These are phyloP conservation scores for Murina feae DNA, from an alignment of 2,113 vertebrate genomes.

Conservation along the genomic window DNA sequence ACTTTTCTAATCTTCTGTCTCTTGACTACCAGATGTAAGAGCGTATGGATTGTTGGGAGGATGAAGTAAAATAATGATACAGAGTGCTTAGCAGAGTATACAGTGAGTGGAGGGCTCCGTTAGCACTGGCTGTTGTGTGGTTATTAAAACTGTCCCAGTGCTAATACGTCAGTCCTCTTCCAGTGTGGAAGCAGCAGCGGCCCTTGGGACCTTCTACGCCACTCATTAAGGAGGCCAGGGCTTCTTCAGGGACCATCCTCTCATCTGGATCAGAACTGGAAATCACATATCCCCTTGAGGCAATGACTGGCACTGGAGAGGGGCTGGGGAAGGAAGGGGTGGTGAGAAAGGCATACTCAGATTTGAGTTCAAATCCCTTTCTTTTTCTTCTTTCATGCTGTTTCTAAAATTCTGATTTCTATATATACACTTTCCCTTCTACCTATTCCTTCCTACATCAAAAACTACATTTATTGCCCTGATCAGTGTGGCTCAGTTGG, in stretches of 20 bases:
- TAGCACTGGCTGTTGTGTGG: not conserved
- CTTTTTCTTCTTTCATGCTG: not conserved
- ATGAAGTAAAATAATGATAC: not conserved
- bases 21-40: not conserved
- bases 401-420: slow-evolving; percentile 9
- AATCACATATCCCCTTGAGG: not conserved
- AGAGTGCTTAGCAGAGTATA: not conserved
- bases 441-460: not conserved
- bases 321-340: not conserved
- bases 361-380: not conserved
- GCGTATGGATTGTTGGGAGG: not conserved
- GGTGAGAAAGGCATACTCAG: not conserved
- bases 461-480: not conserved
- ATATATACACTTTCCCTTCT: not conserved
- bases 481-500: not conserved
- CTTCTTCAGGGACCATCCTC: not conserved
- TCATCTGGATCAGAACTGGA: not conserved
- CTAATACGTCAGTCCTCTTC: not conserved
- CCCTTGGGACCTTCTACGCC: not conserved
- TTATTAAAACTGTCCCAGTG: not conserved
- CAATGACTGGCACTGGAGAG: not conserved
- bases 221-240: not conserved
- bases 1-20: not conserved
- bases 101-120: not conserved
- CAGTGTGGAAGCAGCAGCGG: not conserved